Percentiles rank a stretch among this genome's conserved stretches.
Conservation (phyloP, 2,113 vertebrate species). For the Dromaius novaehollandiae region DNA sequence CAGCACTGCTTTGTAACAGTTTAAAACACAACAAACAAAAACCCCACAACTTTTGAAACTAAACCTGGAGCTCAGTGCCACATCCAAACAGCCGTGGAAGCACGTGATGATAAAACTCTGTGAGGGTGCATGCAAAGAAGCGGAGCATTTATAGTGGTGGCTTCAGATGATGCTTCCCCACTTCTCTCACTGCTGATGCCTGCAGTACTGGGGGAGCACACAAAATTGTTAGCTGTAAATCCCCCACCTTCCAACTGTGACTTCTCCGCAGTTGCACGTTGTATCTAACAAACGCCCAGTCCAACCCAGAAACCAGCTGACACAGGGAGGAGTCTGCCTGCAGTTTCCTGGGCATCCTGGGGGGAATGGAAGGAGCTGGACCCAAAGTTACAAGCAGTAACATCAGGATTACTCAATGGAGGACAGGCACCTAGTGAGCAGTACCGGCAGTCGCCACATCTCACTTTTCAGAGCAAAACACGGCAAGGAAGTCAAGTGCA, state of each 20-base stretch:
- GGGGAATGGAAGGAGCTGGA: background rate
- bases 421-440: background rate
- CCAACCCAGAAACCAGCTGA: background rate
- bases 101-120: background rate
- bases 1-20: background rate
- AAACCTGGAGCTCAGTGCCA: background rate
- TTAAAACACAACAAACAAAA: background rate
- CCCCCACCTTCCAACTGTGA: background rate
- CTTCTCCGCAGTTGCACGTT: background rate
- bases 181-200: background rate
- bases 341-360: background rate
- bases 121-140: rapidly evolving
- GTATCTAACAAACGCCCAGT: background rate
- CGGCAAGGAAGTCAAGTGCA: background rate
- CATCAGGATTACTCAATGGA: background rate
- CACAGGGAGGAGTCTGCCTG: background rate
- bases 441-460: background rate
- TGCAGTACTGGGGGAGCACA: background rate
- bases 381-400: background rate
- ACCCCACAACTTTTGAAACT: background rate
- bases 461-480: background rate
- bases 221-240: background rate
- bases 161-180: background rate
- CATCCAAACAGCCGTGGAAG: background rate
- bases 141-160: rapidly evolving